phyloP scores from a whole-genome alignment of 64 coral and sea anemone species.

The Pocillopora verrucosa region DNA sequence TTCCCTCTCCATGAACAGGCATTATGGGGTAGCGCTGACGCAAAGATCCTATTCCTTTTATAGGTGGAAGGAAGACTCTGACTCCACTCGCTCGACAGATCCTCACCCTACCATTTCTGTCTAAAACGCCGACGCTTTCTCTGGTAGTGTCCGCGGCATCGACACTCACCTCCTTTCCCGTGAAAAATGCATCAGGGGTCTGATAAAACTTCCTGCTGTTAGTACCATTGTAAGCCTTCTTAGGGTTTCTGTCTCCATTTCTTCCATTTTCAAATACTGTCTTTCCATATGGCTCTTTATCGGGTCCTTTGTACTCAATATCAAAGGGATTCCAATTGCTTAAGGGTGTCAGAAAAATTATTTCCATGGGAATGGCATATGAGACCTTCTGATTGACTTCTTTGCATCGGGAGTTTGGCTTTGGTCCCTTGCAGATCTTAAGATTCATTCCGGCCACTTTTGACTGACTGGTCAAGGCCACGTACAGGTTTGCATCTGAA shows the following conservation, averaged over 20 bases:
- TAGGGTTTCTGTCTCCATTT: slow-evolving; percentile 50
- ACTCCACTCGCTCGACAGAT: slow-evolving; percentile 49
- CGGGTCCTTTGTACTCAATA: slow-evolving; percentile 61
- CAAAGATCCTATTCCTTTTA: slow-evolving; percentile 30
- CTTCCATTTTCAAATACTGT: slow-evolving; percentile 50
- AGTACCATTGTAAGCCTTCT: slow-evolving; percentile 75
- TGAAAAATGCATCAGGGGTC: slow-evolving; percentile 76
- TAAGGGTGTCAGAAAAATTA: slow-evolving; percentile 70
- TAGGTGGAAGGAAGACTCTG: slow-evolving; percentile 57
- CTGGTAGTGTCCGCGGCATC: slow-evolving; percentile 87
- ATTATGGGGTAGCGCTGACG: slow-evolving; percentile 73
- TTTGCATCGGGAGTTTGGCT: background rate
- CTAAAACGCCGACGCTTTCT: slow-evolving; percentile 76
- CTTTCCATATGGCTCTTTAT: slow-evolving; percentile 11
- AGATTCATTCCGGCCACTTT: slow-evolving; percentile 57
- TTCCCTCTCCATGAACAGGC: slow-evolving; percentile 74
- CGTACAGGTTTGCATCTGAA: slow-evolving; percentile 64
- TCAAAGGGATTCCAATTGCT: slow-evolving; percentile 74
- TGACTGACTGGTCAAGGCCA: slow-evolving; percentile 71
- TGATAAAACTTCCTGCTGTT: slow-evolving; percentile 74
- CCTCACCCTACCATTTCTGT: slow-evolving; percentile 34
- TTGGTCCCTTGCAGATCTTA: slow-evolving; percentile 25
- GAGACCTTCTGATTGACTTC: slow-evolving; percentile 42
- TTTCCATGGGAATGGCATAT: slow-evolving; percentile 73
- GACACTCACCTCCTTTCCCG: slow-evolving; percentile 52